Percentiles rank a stretch among this genome's conserved stretches.
Evolutionary conservation across 2,797 vertebrate genomes (phyloP).

Genomic region (Remorina albescens): DNA sequence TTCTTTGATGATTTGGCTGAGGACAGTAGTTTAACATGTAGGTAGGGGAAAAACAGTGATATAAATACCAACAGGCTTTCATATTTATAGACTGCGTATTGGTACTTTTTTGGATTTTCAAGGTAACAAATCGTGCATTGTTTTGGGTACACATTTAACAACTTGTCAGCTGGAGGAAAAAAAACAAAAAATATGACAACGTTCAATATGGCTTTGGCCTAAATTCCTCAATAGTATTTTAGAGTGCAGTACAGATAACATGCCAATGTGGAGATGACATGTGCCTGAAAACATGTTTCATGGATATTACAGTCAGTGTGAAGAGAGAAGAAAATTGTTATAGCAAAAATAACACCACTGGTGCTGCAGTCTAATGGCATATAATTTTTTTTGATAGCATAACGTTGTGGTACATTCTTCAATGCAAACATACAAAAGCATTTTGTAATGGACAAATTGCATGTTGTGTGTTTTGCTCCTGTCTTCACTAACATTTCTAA

Average conservation of each 20-base stretch:
- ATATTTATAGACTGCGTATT: background rate
- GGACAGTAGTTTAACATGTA: background rate
- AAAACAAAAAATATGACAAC: constrained; percentile 42
- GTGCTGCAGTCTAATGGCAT: background rate
- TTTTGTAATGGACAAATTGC: background rate
- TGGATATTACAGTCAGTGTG: constrained; percentile 29
- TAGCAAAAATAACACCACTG: constrained; percentile 16
- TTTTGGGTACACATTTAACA: constrained; percentile 13
- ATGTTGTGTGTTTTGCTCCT: background rate
- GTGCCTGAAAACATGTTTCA: constrained; percentile 30
- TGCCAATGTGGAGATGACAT: constrained; percentile 41
- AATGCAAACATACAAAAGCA: background rate
- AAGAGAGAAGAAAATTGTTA: constrained; percentile 32
- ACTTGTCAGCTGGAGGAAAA: constrained; percentile 23
- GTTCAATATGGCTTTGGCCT: constrained; percentile 22
- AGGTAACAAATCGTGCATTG: background rate
- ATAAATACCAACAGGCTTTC: background rate
- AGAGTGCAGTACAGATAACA: constrained; percentile 31
- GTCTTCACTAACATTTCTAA: background rate
- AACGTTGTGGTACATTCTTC: background rate
- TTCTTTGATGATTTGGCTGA: constrained; percentile 6
- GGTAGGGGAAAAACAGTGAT: background rate
- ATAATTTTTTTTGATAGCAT: background rate
- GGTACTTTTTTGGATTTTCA: background rate
- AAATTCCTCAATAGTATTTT: constrained; percentile 50